These are phyloP conservation scores for Ivindomyrus marchei DNA, from an alignment of 2,113 vertebrate genomes.

Conservation along the genomic window DNA sequence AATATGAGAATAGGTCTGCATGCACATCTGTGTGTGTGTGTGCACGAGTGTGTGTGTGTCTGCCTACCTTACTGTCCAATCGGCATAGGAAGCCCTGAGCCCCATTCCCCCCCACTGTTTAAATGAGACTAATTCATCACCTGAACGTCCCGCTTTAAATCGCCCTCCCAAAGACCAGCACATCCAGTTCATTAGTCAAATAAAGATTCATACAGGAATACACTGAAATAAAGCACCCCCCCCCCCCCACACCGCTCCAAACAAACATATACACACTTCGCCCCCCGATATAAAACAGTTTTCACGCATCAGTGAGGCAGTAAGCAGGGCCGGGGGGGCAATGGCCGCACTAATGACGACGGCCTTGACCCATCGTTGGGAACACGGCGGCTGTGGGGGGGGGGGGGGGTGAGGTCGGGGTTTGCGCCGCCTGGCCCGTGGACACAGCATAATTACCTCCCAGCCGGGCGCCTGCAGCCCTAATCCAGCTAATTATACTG, in stretches of 20 bases:
- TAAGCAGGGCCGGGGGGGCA: neutral
- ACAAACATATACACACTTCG: neutral
- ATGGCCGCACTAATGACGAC: neutral
- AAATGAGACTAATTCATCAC: neutral
- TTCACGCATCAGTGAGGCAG: too few relatives aligned
- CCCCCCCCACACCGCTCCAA: neutral
- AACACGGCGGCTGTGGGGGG: neutral
- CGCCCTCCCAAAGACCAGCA: neutral
- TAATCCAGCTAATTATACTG: constrained; percentile 21
- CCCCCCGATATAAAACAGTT: neutral
- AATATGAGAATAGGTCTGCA: too few relatives aligned
- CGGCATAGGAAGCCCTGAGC: neutral
- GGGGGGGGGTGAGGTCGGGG: neutral
- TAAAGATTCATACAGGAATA: neutral
- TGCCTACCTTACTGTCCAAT: neutral
- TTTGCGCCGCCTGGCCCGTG: neutral
- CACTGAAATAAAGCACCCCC: neutral
- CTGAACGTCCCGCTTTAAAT: neutral
- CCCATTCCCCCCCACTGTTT: neutral
- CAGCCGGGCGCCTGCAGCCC: constrained; percentile 10
- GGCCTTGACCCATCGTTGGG: constrained; percentile 1
- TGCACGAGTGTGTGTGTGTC: neutral
- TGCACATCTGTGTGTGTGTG: neutral
- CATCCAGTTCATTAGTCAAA: neutral
- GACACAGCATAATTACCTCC: constrained; percentile 19